Conservation (phyloP, 1,140 invertebrate species). For the Zeugodacus cucurbitae region DNA sequence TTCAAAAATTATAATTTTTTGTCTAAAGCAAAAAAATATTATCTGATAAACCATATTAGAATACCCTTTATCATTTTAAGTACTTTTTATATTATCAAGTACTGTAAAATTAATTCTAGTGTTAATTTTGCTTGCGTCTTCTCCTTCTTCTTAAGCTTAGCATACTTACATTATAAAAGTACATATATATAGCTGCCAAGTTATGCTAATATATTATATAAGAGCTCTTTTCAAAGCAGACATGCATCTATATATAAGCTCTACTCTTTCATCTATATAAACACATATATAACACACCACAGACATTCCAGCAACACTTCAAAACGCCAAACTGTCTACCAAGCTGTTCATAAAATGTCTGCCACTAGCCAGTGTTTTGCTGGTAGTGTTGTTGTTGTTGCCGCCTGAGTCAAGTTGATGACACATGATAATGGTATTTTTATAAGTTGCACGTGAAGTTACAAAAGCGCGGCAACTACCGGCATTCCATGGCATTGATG, state of each 20-base stretch:
- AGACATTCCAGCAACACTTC: neutral
- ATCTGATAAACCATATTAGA: too few relatives aligned
- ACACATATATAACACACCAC: neutral
- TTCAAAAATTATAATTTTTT: too few relatives aligned
- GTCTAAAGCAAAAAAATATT: too few relatives aligned
- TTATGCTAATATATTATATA: too few relatives aligned
- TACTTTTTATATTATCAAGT: neutral
- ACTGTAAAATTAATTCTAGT: neutral
- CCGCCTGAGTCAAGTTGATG: neutral
- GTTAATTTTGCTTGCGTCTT: too few relatives aligned
- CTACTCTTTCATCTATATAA: neutral
- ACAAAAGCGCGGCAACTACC: neutral
- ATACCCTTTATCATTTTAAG: too few relatives aligned
- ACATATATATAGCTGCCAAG: too few relatives aligned
- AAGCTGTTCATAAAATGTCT: neutral
- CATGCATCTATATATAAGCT: too few relatives aligned
- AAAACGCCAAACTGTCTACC: neutral
- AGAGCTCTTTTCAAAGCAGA: neutral
- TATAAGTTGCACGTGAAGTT: slow-evolving; percentile 16
- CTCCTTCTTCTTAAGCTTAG: too few relatives aligned
- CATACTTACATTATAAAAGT: too few relatives aligned
- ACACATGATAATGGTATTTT: slow-evolving; percentile 18
- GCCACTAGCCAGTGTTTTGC: neutral
- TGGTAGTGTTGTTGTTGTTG: neutral
- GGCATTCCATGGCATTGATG: neutral